A percentile compares a stretch with the other conserved stretches of the same genome.
These are phyloP conservation scores for Sitodiplosis mosellana DNA, from an alignment of 1,140 invertebrate genomes.

Conservation along the genomic window DNA sequence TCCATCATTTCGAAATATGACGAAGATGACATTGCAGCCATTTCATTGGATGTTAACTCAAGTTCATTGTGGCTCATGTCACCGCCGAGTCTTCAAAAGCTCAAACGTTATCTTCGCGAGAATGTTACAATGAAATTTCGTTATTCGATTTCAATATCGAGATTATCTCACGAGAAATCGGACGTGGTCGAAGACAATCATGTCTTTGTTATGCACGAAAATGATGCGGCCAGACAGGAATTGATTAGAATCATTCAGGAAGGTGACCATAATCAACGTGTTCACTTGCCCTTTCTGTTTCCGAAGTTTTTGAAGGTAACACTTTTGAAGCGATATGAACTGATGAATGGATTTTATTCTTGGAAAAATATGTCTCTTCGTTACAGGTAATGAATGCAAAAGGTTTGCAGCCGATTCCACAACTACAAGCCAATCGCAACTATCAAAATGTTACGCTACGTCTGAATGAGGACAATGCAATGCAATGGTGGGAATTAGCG, in stretches of 20 bases:
- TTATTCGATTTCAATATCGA: no score
- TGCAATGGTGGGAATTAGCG: constrained; percentile 4
- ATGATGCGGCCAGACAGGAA: no score
- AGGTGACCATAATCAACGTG: not conserved
- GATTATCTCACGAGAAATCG: not conserved
- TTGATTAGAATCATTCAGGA: not conserved
- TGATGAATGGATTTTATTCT: no score
- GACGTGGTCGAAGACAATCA: not conserved
- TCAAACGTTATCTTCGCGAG: no score
- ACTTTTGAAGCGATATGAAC: not conserved
- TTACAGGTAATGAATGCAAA: not conserved
- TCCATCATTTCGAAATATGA: no score
- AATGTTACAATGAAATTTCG: no score
- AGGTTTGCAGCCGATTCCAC: no score
- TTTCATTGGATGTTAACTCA: no score
- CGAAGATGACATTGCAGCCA: no score
- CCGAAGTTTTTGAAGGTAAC: not conserved
- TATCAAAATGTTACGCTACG: constrained; percentile 25
- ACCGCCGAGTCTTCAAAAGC: no score
- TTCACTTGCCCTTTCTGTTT: not conserved
- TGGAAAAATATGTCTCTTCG: no score
- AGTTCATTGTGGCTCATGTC: no score
- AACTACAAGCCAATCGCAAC: constrained; percentile 3
- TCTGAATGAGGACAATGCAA: constrained; percentile 15
- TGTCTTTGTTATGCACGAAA: not conserved